Evolutionary conservation across 2,888 invertebrate species (phyloP).

Genomic region (Thereva unica): DNA sequence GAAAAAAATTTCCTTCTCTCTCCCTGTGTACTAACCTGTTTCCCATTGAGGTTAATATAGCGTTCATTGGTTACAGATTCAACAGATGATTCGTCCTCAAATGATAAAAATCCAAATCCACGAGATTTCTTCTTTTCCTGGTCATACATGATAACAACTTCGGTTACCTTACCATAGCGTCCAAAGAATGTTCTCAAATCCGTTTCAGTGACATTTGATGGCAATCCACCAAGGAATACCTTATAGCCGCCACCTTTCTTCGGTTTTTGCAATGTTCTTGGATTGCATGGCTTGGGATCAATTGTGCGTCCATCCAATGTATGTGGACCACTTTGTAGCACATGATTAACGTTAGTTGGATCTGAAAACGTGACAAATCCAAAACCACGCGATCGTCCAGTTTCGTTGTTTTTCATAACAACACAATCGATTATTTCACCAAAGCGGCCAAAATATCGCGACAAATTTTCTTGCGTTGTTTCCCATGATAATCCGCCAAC

Average conservation of each 20-base stretch:
- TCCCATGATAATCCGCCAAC: constrained; percentile 94
- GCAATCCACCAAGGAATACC: constrained; percentile 95
- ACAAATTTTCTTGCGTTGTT: constrained; percentile 83
- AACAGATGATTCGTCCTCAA: constrained; percentile 91
- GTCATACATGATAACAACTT: constrained; percentile 97
- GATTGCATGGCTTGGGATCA: constrained; percentile 93
- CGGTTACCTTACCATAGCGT: constrained; percentile 93
- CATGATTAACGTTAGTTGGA: constrained; percentile 86
- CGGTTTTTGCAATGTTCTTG: constrained; percentile 88
- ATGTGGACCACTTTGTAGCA: constrained; percentile 90
- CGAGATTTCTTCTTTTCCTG: constrained; percentile 96
- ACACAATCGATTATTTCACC: constrained; percentile 97
- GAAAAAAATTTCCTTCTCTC: too few relatives aligned
- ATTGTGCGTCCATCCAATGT: constrained; percentile 90
- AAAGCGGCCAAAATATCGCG: constrained; percentile 84
- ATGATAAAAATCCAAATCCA: constrained; percentile 94
- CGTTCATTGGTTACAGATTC: constrained; percentile 91
- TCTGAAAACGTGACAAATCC: constrained; percentile 97
- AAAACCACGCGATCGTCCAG: constrained; percentile 93
- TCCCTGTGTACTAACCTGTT: constrained; percentile 66
- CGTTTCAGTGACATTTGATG: constrained; percentile 93
- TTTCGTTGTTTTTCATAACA: constrained; percentile 97
- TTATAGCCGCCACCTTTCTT: constrained; percentile 90
- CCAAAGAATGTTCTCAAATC: constrained; percentile 90
- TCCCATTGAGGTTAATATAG: constrained; percentile 92